These are phyloP conservation scores for Anseranas semipalmata DNA, from an alignment of 2,113 vertebrate species.

Conservation along the genomic window DNA sequence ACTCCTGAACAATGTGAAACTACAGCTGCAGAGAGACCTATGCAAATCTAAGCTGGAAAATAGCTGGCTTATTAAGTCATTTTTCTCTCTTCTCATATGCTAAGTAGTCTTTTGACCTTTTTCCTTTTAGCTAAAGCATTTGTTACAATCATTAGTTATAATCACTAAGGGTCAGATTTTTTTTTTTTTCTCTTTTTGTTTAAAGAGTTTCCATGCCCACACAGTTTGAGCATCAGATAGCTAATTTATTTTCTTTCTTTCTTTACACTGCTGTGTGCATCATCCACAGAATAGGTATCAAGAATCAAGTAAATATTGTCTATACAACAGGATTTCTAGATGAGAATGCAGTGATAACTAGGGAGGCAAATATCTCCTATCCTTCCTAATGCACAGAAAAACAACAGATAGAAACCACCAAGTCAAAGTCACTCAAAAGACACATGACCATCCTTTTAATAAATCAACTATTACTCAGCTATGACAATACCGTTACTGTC, in stretches of 20 bases:
- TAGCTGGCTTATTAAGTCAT: not conserved
- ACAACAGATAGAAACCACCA: not conserved
- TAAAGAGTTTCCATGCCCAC: not conserved
- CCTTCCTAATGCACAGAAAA: not conserved
- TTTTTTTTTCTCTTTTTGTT: accelerated
- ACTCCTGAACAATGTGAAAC: not conserved
- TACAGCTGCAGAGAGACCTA: not conserved
- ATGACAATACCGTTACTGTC: not conserved
- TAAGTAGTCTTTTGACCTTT: not conserved
- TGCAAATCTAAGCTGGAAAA: not conserved
- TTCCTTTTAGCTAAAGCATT: not conserved
- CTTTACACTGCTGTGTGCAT: not conserved
- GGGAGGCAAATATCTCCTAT: not conserved
- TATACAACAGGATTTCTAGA: not conserved
- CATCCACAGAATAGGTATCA: not conserved
- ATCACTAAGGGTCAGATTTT: not conserved
- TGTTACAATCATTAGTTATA: not conserved
- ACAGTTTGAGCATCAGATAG: not conserved
- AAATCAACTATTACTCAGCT: not conserved
- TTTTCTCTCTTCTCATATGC: not conserved
- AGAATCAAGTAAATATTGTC: not conserved
- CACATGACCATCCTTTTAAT: not conserved
- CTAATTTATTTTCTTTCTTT: not conserved
- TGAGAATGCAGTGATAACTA: not conserved
- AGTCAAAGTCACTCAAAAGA: not conserved